These are phyloP conservation scores for Yoshiicerus persimilis DNA, from an alignment of 1,140 invertebrate genomes.

Conservation along the genomic window DNA sequence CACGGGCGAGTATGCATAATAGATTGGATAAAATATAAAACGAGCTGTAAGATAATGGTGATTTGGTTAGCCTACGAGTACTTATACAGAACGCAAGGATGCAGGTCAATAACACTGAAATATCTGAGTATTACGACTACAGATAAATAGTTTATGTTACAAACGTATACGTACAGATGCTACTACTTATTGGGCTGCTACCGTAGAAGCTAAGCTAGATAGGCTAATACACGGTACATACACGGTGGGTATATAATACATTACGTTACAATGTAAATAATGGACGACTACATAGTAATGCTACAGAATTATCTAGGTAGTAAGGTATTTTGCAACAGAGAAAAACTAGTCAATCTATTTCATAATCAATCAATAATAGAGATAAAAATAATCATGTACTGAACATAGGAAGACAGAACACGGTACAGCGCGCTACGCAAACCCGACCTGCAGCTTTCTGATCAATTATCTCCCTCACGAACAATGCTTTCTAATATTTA, in stretches of 20 bases:
- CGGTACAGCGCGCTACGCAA: not conserved
- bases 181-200: slow-evolving; percentile 2
- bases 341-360: not conserved
- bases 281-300: not conserved
- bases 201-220: not conserved
- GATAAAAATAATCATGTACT: not conserved
- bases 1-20: not conserved
- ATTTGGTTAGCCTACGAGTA: not conserved
- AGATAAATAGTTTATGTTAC: not conserved
- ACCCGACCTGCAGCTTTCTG: too few species aligned
- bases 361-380: not conserved
- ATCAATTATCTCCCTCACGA: too few species aligned
- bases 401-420: not conserved
- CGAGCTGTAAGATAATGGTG: not conserved
- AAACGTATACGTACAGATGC: not conserved
- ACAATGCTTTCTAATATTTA: too few species aligned
- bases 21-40: not conserved
- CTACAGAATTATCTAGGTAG: not conserved
- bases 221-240: not conserved
- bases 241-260: not conserved
- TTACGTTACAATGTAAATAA: not conserved
- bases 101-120: not conserved
- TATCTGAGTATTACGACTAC: not conserved
- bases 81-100: not conserved
- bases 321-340: not conserved